Conservation (phyloP, 2,797 vertebrate species). For the Mus minutoides region DNA sequence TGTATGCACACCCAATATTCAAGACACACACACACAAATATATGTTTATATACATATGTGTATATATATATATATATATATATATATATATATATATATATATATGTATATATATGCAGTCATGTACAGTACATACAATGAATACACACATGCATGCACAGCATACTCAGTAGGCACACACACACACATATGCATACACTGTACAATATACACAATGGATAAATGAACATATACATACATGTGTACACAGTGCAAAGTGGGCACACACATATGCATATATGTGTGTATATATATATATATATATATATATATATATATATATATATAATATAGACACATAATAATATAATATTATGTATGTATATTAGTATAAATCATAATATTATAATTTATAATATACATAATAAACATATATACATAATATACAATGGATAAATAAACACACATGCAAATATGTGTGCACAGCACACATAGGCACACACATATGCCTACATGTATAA, state of each 20-base stretch:
- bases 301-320: not conserved
- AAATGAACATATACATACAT: not conserved
- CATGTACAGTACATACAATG: not conserved
- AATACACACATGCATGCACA: not conserved
- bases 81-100: no score
- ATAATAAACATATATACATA: not conserved
- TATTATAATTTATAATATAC: no score
- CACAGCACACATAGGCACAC: not conserved
- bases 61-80: no score
- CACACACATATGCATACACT: not conserved
- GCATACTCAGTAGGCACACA: not conserved
- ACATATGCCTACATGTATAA: not conserved
- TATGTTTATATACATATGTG: no score
- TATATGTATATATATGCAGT: not conserved
- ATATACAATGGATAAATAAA: not conserved
- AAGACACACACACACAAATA: not conserved
- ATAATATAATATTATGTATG: no score
- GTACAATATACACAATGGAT: not conserved
- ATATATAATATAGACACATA: not conserved
- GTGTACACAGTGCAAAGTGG: not conserved
- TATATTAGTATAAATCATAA: no score
- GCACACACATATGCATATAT: not conserved
- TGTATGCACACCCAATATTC: not conserved
- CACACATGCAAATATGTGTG: not conserved
- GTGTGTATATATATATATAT: no score